These are phyloP conservation scores for Ciconia boyciana DNA, from an alignment of 2,113 vertebrate genomes.

Conservation along the genomic window DNA sequence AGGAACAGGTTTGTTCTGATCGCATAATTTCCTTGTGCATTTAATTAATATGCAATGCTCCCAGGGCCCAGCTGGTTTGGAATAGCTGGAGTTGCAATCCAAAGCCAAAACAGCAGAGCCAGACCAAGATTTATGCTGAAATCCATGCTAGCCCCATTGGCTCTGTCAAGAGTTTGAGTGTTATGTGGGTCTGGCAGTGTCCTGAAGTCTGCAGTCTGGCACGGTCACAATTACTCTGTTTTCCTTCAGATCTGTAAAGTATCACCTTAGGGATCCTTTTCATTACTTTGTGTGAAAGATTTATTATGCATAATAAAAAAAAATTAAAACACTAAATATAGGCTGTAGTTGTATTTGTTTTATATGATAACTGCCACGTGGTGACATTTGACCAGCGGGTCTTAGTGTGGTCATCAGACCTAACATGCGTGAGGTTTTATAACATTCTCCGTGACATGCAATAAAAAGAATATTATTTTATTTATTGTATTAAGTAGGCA, in stretches of 20 bases:
- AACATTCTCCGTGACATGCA: accelerated
- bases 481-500: background rate
- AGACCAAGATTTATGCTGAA: background rate
- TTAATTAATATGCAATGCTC: background rate
- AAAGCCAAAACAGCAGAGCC: background rate
- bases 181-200: background rate
- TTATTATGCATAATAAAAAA: slow-evolving; percentile 19
- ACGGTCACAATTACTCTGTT: background rate
- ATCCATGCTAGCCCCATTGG: background rate
- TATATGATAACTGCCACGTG: background rate
- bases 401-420: background rate
- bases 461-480: background rate
- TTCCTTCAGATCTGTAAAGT: background rate
- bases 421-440: accelerated
- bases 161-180: background rate
- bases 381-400: accelerated
- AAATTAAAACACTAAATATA: background rate
- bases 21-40: accelerated
- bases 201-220: background rate
- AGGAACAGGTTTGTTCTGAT: background rate
- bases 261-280: slow-evolving; percentile 10
- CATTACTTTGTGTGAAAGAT: slow-evolving; percentile 39
- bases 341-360: background rate
- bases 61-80: background rate
- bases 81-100: background rate